Conservation (phyloP, 2,888 invertebrate genomes). For the Sussaba pulchella region DNA sequence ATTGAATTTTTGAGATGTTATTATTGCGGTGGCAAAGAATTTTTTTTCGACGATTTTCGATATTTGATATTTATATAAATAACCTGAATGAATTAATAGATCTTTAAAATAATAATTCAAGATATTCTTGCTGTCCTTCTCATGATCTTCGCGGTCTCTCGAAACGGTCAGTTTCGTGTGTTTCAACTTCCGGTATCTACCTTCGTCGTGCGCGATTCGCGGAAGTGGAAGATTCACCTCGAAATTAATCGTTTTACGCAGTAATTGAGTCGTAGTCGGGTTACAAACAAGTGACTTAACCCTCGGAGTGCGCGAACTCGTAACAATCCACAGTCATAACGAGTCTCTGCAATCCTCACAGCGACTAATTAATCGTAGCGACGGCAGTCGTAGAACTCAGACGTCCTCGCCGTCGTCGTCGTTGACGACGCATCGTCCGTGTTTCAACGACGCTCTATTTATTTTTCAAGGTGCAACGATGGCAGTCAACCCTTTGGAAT, state of each 20-base stretch:
- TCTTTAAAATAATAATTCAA: background rate
- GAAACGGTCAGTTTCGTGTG: background rate
- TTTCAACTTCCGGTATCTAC: constrained; percentile 1
- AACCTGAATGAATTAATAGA: background rate
- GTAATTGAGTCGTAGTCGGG: constrained; percentile 36
- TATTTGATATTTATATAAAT: background rate
- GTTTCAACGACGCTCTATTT: constrained; percentile 13
- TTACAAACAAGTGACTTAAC: constrained; percentile 49
- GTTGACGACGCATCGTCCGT: constrained; percentile 2
- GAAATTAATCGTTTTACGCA: constrained; percentile 46
- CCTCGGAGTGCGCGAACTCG: constrained; percentile 18
- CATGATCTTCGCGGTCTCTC: background rate
- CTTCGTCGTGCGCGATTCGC: constrained; percentile 4
- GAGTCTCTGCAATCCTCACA: constrained; percentile 40
- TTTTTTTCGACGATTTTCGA: background rate
- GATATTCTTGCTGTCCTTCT: no score
- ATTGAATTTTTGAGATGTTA: background rate
- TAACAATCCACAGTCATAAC: constrained; percentile 45
- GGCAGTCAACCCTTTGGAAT: constrained; percentile 5
- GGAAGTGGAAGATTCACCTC: background rate
- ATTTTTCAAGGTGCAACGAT: constrained; percentile 30
- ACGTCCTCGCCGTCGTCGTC: constrained; percentile 13
- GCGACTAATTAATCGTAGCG: constrained; percentile 57
- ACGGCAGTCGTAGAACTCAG: background rate
- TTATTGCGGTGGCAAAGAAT: background rate